Evolutionary conservation across 2,797 vertebrate species (phyloP), one percentile per base, ranked within the genome.

Genomic region (Sus cebifrons): DNA sequence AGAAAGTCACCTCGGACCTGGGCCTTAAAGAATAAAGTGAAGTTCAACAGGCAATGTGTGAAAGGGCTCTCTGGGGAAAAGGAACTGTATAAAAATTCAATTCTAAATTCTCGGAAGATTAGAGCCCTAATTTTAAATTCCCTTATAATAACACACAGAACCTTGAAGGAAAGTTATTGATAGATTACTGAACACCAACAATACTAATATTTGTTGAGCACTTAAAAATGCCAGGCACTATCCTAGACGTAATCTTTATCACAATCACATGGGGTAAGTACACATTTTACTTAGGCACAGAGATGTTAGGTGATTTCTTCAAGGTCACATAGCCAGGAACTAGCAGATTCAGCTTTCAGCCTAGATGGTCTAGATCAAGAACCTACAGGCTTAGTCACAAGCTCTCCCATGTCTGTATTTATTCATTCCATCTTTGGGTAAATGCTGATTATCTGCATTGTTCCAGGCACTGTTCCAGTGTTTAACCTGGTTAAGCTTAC

Each of bases 331-430:
- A 60, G 36, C 56, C 68, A 89, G 18, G 40, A 86, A 60, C 68
- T 88, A 86, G 68, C n/a, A 92, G 44, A 58, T 27, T 23, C 74
- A 89, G n/a, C 27, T 89, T 89, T 86, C 74, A 86, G 68, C 27
- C 49, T 18, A n/a, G n/a, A 27, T 7, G 54, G 32, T 36, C 40
- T 56, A 23, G 16, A 78, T 73, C 2, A 1, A 79, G 40, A 87
- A 18, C 60, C 18, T 49, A 3, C 20, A 36, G 36, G n/a, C 49
- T 77, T 65, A 32, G 15, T 65, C 10, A 60, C 49, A 65, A 32
- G 23, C 3, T 21, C 77, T 77, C 49, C 77, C 75, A 13, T 14
- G 13, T 65, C 56, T 70, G 6, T 20, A 73, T 71, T 86, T 17
- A n/a, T 62, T 89, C 36, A 44, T 25, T 75, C 49, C 17, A 58